Percentiles rank a stretch among this genome's conserved stretches.
These are phyloP conservation scores for Corydoras maculifer DNA, from an alignment of 2,113 vertebrate species.

Conservation along the genomic window DNA sequence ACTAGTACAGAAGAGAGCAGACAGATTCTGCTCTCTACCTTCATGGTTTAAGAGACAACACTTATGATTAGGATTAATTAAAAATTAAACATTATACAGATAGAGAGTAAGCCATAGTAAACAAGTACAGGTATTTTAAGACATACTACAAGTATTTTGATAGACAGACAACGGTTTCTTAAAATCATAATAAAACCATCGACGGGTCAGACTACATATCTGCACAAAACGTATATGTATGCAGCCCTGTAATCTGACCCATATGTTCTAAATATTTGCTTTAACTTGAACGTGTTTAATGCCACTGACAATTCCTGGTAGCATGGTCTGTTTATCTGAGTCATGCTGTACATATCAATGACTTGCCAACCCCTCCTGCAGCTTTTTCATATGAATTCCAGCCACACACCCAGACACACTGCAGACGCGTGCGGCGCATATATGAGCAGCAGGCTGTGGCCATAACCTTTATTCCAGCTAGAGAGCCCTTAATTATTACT, in stretches of 20 bases:
- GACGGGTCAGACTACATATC: constrained; percentile 6
- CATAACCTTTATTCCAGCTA: constrained; percentile 44
- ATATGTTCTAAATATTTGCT: constrained; percentile 35
- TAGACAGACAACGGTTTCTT: constrained; percentile 1
- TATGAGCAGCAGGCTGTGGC: constrained; percentile 40
- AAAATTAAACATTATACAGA: constrained; percentile 38
- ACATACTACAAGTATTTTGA: constrained; percentile 7
- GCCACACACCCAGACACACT: constrained; percentile 46
- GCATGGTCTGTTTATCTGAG: constrained; percentile 46
- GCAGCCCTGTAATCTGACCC: constrained; percentile 9
- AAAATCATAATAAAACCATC: constrained; percentile 3
- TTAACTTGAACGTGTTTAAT: constrained; percentile 44
- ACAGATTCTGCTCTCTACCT: too few relatives aligned
- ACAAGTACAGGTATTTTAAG: constrained; percentile 20
- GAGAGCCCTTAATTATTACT: constrained; percentile 36
- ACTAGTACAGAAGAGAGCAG: too few relatives aligned
- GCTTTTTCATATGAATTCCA: constrained; percentile 48
- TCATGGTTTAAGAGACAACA: background rate
- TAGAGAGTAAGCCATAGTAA: constrained; percentile 28
- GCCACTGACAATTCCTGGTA: constrained; percentile 41
- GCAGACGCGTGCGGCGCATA: constrained; percentile 46
- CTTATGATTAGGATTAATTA: constrained; percentile 30
- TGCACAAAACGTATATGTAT: constrained; percentile 6
- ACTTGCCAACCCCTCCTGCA: constrained; percentile 33
- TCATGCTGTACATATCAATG: constrained; percentile 48